Percentiles rank a stretch among this genome's conserved stretches.
These are phyloP conservation scores for Aleiodes testaceus DNA, from an alignment of 2,888 invertebrate genomes.

Conservation along the genomic window DNA sequence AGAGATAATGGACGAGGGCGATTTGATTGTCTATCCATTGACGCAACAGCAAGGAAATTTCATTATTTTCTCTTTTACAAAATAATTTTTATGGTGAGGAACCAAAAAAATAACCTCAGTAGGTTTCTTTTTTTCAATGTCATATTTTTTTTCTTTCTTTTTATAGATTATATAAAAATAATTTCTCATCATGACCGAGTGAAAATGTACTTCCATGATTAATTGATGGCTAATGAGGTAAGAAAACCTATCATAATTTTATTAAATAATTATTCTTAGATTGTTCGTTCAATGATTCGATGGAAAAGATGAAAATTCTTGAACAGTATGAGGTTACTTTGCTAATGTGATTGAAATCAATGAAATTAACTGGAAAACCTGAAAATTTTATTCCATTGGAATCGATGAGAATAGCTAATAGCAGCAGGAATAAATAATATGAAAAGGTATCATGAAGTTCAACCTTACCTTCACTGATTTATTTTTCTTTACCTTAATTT, in stretches of 20 bases:
- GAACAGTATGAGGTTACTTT: no score
- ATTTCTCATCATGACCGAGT: constrained; percentile 35
- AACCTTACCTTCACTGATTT: background rate
- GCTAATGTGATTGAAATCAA: no score
- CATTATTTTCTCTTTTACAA: constrained; percentile 1
- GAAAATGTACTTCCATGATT: constrained; percentile 19
- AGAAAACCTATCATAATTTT: constrained; percentile 17
- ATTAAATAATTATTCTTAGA: background rate
- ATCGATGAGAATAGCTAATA: background rate
- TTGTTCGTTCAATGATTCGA: background rate
- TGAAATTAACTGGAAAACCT: background rate
- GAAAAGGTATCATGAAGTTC: background rate
- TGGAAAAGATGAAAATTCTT: background rate
- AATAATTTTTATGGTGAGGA: constrained; percentile 14
- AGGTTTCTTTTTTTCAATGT: background rate
- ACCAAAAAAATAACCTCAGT: constrained; percentile 25
- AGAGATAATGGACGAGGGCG: constrained; percentile 1
- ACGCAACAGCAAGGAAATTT: constrained; percentile 20
- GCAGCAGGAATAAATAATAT: constrained; percentile 8
- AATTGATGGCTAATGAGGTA: constrained; percentile 32
- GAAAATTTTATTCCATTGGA: constrained; percentile 5
- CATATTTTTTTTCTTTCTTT: background rate
- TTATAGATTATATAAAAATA: constrained; percentile 39
- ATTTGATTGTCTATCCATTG: constrained; percentile 41
- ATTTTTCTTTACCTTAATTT: constrained; percentile 11